Conservation (phyloP, 2,888 invertebrate species). For the Megamerina dolium region DNA sequence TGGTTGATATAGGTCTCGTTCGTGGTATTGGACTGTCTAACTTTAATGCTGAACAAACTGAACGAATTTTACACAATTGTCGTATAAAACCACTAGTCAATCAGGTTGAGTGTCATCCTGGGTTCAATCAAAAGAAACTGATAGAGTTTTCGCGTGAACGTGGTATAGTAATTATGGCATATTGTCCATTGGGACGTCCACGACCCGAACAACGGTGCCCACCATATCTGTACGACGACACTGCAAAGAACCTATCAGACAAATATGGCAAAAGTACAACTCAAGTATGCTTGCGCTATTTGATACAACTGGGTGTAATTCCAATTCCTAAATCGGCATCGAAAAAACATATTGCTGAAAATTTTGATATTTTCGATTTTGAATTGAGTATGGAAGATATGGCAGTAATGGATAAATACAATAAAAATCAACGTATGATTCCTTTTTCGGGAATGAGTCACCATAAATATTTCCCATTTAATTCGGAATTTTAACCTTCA, state of each 20-base stretch:
- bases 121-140: constrained; percentile 51
- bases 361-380: constrained; percentile 57
- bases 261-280: constrained; percentile 60
- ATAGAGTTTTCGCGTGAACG: constrained; percentile 61
- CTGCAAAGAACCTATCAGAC: constrained; percentile 53
- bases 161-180: constrained; percentile 62
- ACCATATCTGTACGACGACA: constrained; percentile 41
- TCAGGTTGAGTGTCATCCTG: constrained; percentile 47
- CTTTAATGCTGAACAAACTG: constrained; percentile 43
- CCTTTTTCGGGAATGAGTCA: constrained; percentile 39
- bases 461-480: constrained; percentile 43
- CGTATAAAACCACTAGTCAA: constrained; percentile 45
- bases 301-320: constrained; percentile 53
- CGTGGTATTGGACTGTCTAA: constrained; percentile 45
- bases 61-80: constrained; percentile 37
- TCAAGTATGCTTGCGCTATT: constrained; percentile 58
- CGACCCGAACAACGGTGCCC: constrained; percentile 54
- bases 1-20: constrained; percentile 38
- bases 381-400: constrained; percentile 52
- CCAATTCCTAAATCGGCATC: constrained; percentile 57
- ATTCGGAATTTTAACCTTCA: constrained; percentile 32
- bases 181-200: constrained; percentile 66
- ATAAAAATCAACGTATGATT: constrained; percentile 35
- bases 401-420: constrained; percentile 29
- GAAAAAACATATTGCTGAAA: constrained; percentile 51